phyloP scores from a whole-genome alignment of 2,888 invertebrate genomes.

The Zele albiditarsus region DNA sequence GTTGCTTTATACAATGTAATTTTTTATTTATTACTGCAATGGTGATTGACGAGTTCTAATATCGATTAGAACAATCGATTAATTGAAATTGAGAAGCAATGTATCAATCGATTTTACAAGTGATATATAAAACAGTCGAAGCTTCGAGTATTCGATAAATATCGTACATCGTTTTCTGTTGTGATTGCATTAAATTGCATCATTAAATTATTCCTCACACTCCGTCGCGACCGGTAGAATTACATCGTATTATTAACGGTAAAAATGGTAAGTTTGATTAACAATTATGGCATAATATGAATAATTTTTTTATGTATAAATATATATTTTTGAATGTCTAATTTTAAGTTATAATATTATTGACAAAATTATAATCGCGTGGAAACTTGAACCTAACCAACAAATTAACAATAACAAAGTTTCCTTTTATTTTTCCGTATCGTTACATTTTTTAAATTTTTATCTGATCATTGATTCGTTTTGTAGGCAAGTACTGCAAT shows the following conservation, averaged over 20 bases:
- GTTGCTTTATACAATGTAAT: too few species aligned
- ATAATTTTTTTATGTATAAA: too few species aligned
- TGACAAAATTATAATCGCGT: too few species aligned
- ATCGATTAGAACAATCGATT: too few species aligned
- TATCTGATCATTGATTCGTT: too few species aligned
- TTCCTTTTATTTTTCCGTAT: not conserved
- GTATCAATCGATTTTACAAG: too few species aligned
- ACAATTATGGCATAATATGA: not conserved
- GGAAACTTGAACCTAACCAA: not conserved
- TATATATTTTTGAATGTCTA: not conserved
- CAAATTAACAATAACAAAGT: not conserved
- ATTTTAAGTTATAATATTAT: not conserved
- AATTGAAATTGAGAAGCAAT: too few species aligned
- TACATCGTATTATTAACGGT: not conserved
- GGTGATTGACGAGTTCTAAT: too few species aligned
- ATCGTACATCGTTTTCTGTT: too few species aligned
- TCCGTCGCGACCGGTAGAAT: not conserved
- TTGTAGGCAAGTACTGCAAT: slow-evolving; percentile 82
- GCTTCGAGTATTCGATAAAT: too few species aligned
- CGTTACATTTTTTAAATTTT: slow-evolving; percentile 1
- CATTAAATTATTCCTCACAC: not conserved
- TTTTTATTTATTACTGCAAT: too few species aligned
- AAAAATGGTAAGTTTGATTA: slow-evolving; percentile 16
- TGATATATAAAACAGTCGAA: too few species aligned
- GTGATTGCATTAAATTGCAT: not conserved